Base-by-base conservation (phyloP, 2,888 invertebrate genomes). In the Parnassius smintheus region DNA sequence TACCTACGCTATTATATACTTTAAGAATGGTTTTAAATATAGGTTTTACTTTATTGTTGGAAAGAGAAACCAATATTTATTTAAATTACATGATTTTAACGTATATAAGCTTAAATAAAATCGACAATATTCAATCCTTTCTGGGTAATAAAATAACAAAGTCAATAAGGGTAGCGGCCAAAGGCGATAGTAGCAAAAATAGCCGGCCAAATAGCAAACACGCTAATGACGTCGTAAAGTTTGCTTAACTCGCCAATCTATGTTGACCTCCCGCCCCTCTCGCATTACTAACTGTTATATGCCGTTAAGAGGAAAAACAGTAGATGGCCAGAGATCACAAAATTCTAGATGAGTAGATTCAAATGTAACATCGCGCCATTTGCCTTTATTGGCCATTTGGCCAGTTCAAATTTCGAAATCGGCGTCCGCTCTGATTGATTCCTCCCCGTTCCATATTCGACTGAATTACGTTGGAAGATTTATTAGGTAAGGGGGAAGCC, bases 361-460 rank as follows among this genome's bases (percentile, higher is more conserved):
- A 71, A 78, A 80, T 81, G 78, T 82, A 80, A 75, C 75, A 75
- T 79, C 81, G 83, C 75, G 71, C 85, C 85, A 86, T 90, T 90
- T 86, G 77, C 80, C 72, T 88, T 86, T 86, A 87, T 88, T 85
- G 84, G 81, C 83, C 82, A 78, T 87, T 87, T 82, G 86, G 82
- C 81, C 83, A 83, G 82, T 81, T 82, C 75, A 72, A 70, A 76
- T 75, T 80, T 77, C 76, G 76, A 80, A 83, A 82, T 83, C 77
- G 78, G 76, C 75, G 77, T 78, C 75, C 77, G 76, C 77, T 83
- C 85, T 86, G 85, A 87, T 85, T 86, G 85, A 83, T 85, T 85
- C 75, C 72, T 75, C 75, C 79, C 75, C 75, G 74, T 75, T 80
- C 75, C 72, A 75, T 76, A 75, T 76, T 75, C 74, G 70, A 80